Conservation (phyloP, 2,797 vertebrate genomes). For the Clangula hyemalis region DNA sequence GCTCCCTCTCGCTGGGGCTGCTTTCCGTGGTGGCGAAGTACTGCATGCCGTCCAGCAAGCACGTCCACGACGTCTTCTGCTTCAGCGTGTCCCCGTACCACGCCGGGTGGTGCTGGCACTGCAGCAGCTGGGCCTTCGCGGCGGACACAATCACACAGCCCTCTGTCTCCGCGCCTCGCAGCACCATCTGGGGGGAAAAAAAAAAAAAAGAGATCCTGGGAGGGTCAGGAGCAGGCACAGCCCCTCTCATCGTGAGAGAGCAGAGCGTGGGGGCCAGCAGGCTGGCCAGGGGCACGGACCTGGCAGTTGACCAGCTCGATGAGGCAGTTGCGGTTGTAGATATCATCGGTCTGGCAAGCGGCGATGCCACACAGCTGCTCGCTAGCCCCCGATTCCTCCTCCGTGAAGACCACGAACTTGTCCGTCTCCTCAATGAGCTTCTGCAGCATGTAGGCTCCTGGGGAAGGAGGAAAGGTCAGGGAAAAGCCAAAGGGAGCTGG, state of each 20-base stretch:
- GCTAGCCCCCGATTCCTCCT: conserved; percentile 94
- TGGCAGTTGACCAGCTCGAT: conserved; percentile 98
- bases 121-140: conserved; percentile 94
- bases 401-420: conserved; percentile 97
- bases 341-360: conserved; percentile 94
- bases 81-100: conserved; percentile 97
- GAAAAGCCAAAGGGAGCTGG: not conserved
- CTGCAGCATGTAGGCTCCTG: conserved; percentile 98
- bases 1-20: conserved; percentile 89
- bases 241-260: not conserved
- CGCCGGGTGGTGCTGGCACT: conserved; percentile 95
- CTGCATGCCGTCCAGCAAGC: conserved; percentile 96
- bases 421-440: conserved; percentile 98
- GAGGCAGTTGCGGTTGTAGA: conserved; percentile 97
- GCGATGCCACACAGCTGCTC: conserved; percentile 96
- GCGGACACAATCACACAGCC: conserved; percentile 97
- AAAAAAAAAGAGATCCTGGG: not conserved
- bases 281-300: conserved; percentile 74
- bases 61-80: conserved; percentile 98
- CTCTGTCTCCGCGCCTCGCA: conserved; percentile 94
- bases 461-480: not conserved
- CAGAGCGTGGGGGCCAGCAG: rapidly evolving
- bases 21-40: conserved; percentile 98
- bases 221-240: not conserved
- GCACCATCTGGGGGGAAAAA: conserved; percentile 87